Evolutionary conservation across 2,888 invertebrate species (phyloP).

Genomic region (Ecliptopera silaceata): DNA sequence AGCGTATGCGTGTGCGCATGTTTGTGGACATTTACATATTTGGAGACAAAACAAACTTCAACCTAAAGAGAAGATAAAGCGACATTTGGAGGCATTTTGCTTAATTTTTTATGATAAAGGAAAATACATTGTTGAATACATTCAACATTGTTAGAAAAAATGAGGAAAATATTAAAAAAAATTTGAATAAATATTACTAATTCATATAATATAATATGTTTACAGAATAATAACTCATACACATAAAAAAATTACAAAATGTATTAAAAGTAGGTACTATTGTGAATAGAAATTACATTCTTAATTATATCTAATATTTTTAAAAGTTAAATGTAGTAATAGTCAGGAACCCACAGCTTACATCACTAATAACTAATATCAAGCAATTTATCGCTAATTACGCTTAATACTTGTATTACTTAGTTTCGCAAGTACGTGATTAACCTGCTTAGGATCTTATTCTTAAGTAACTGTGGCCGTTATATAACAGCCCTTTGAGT

Average conservation of each 20-base stretch:
- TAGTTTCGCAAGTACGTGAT: slow-evolving; percentile 15
- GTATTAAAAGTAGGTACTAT: no score
- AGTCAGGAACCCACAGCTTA: background rate
- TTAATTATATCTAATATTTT: no score
- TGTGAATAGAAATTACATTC: no score
- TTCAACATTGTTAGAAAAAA: no score
- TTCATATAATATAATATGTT: no score
- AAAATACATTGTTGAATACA: no score
- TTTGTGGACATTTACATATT: slow-evolving; percentile 8
- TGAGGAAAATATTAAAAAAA: no score
- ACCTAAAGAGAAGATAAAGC: background rate
- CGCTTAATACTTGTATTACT: slow-evolving; percentile 11
- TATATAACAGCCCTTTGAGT: background rate
- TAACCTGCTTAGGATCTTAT: slow-evolving; percentile 1
- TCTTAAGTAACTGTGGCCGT: background rate
- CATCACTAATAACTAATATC: slow-evolving; percentile 4
- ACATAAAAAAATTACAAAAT: no score
- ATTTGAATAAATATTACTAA: no score
- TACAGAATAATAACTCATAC: no score
- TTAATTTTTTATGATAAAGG: no score
- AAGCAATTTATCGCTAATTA: slow-evolving; percentile 6
- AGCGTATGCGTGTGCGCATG: slow-evolving; percentile 13
- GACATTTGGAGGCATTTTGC: no score
- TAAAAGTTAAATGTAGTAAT: background rate
- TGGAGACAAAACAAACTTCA: slow-evolving; percentile 2